A percentile compares a stretch with the other conserved stretches of the same genome.
Evolutionary conservation across 2,888 invertebrate genomes (phyloP).

Genomic region (Lapara coniferarum): DNA sequence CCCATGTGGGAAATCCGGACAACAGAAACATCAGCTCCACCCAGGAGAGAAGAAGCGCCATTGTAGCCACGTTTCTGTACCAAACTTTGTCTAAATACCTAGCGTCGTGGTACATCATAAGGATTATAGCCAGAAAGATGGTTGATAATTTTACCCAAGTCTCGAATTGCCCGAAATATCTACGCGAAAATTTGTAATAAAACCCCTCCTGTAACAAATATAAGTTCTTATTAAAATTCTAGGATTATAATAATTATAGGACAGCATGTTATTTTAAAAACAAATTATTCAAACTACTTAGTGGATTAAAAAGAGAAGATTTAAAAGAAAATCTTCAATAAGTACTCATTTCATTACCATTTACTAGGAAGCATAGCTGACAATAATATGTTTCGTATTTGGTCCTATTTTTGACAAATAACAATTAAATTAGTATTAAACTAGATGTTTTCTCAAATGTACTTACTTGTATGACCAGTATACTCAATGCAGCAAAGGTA

Average conservation of each 20-base stretch:
- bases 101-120: constrained; percentile 50
- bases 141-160: constrained; percentile 79
- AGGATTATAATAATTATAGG: not conserved
- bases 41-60: constrained; percentile 80
- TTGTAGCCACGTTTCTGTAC: constrained; percentile 74
- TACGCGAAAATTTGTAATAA: constrained; percentile 66
- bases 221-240: not conserved
- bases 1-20: constrained; percentile 81
- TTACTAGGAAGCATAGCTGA: no score
- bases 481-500: constrained; percentile 31
- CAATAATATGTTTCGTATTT: no score
- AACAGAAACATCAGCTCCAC: constrained; percentile 81
- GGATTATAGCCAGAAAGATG: constrained; percentile 59
- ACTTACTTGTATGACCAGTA: constrained; percentile 37
- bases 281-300: no score
- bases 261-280: not conserved
- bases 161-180: constrained; percentile 76
- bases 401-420: no score
- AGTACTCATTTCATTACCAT: no score
- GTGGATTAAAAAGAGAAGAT: no score
- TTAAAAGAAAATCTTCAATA: no score
- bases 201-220: constrained; percentile 68
- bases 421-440: not conserved
- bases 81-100: constrained; percentile 50
- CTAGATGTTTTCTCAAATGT: not conserved